Evolutionary conservation across 1,140 invertebrate species (phyloP).

Genomic region (Aphaenogaster floridana): DNA sequence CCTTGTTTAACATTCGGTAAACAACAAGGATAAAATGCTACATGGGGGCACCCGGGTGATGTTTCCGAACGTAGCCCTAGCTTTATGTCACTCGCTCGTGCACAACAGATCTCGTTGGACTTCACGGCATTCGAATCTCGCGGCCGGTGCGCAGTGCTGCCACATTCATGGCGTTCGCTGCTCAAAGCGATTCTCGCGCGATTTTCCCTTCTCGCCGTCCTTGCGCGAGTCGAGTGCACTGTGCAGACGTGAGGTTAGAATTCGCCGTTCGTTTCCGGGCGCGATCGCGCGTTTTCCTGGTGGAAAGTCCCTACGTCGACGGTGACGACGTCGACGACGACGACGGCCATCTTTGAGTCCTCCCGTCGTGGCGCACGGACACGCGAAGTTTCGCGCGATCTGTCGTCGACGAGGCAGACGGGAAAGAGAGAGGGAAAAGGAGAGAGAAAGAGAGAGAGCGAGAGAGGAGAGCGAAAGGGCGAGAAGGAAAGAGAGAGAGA

Average conservation of each 20-base stretch:
- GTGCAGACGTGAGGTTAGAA: slow-evolving; percentile 1
- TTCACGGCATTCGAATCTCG: slow-evolving; percentile 10
- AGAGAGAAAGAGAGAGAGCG: not conserved
- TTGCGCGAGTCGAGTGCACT: slow-evolving; percentile 8
- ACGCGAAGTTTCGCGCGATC: slow-evolving; percentile 38
- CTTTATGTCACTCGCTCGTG: too few species aligned
- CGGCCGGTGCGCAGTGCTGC: not conserved
- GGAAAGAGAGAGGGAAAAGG: slow-evolving; percentile 1
- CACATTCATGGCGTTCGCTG: not conserved
- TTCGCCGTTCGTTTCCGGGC: not conserved
- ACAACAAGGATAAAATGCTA: too few species aligned
- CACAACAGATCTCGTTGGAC: too few species aligned
- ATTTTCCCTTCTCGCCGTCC: not conserved
- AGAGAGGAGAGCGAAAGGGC: not conserved
- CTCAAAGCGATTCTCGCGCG: not conserved
- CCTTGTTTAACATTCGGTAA: too few species aligned
- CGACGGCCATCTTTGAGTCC: slow-evolving; percentile 48
- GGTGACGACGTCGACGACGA: slow-evolving; percentile 31
- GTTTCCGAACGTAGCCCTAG: too few species aligned
- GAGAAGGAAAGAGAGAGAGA: not conserved
- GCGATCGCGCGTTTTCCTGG: not conserved
- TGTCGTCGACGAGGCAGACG: slow-evolving; percentile 40
- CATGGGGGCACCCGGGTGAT: too few species aligned
- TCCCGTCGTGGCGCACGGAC: not conserved
- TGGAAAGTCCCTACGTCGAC: not conserved